Evolutionary conservation across 2,113 vertebrate species (phyloP).

Genomic region (Corythornis cristatus): DNA sequence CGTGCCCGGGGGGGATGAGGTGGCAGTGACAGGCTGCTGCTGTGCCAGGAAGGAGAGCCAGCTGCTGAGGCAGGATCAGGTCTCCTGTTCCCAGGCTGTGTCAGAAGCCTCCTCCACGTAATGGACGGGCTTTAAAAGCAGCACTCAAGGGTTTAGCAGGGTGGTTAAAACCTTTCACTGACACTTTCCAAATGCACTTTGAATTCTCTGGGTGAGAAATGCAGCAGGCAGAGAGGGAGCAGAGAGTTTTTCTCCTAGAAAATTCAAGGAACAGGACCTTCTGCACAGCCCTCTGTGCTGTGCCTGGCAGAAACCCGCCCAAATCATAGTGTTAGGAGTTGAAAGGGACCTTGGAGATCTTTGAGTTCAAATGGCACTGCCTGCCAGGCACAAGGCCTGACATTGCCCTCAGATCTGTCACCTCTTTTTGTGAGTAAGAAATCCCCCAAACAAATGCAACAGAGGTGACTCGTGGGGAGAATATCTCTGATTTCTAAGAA

Average conservation of each 20-base stretch:
- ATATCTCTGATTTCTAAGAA: neutral
- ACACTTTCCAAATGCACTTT: slow-evolving; percentile 48
- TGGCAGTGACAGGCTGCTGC: slow-evolving; percentile 30
- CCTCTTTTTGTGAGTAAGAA: neutral
- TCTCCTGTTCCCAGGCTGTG: slow-evolving; percentile 38
- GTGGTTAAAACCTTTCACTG: slow-evolving; percentile 34
- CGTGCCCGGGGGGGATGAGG: neutral
- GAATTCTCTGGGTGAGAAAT: slow-evolving; percentile 52
- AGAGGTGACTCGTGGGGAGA: neutral
- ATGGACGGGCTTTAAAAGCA: slow-evolving; percentile 41
- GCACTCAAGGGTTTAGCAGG: slow-evolving; percentile 35
- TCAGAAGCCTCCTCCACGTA: slow-evolving; percentile 36
- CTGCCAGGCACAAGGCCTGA: neutral
- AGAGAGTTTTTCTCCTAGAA: neutral
- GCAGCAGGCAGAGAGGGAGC: neutral
- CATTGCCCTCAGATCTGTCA: neutral
- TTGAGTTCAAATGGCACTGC: neutral
- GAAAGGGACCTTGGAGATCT: too few relatives aligned
- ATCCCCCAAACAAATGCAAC: neutral
- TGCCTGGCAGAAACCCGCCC: neutral
- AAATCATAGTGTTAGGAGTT: neutral
- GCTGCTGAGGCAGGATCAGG: slow-evolving; percentile 36
- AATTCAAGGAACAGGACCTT: neutral
- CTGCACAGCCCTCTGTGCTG: neutral
- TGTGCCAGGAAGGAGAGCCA: slow-evolving; percentile 62